Evolutionary conservation across 2,113 vertebrate species (phyloP).

Genomic region (Actenoides hombroni): DNA sequence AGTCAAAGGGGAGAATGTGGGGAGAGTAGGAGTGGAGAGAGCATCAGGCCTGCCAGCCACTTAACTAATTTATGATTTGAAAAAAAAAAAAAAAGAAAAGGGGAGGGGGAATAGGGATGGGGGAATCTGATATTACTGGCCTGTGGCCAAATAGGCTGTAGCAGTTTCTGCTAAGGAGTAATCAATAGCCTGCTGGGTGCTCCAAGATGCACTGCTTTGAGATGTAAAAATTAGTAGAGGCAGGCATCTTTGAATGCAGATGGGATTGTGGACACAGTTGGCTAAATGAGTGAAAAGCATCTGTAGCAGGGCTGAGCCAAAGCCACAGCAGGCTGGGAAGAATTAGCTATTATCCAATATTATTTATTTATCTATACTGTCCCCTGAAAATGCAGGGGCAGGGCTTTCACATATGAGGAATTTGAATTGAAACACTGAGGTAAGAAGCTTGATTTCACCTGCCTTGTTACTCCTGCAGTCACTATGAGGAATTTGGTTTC

Average conservation of each 20-base stretch:
- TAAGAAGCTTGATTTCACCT: background rate
- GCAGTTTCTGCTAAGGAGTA: slow-evolving; percentile 7
- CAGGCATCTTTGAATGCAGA: background rate
- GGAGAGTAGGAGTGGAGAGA: background rate
- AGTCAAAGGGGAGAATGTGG: background rate
- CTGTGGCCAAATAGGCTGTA: background rate
- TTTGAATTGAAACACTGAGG: background rate
- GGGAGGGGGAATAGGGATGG: too few species aligned
- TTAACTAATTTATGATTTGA: slow-evolving; percentile 56
- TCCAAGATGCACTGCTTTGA: background rate
- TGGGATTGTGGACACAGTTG: background rate
- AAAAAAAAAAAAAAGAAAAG: background rate
- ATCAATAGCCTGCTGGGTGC: slow-evolving; percentile 13
- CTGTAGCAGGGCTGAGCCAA: background rate
- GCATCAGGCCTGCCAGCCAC: background rate
- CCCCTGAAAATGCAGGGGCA: background rate
- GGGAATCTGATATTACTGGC: background rate
- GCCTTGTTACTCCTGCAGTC: background rate
- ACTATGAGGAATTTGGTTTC: background rate
- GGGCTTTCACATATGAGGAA: background rate
- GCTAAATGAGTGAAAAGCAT: background rate
- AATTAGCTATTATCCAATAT: background rate
- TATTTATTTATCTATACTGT: background rate
- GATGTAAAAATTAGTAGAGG: background rate
- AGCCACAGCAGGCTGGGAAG: background rate